These are phyloP conservation scores for Sericinus montela DNA, from an alignment of 2,888 invertebrate genomes.

Conservation along the genomic window DNA sequence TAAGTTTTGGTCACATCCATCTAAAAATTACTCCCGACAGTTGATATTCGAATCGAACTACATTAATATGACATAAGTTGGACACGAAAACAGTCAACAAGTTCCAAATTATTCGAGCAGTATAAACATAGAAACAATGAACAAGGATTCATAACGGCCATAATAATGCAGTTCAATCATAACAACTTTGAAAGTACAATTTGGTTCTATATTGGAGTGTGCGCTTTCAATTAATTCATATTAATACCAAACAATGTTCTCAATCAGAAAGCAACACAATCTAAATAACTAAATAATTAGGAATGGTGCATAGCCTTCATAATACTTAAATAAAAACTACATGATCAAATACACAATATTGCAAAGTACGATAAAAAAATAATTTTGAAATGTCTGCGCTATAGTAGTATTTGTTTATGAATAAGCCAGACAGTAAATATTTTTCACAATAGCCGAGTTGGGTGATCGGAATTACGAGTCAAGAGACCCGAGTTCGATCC, in stretches of 20 bases:
- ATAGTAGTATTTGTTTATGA: no score
- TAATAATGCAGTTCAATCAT: constrained; percentile 60
- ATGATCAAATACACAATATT: no score
- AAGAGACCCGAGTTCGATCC: no score
- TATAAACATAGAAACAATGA: constrained; percentile 34
- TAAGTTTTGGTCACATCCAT: constrained; percentile 49
- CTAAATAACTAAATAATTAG: constrained; percentile 28
- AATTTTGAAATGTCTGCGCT: no score
- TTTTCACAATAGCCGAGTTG: no score
- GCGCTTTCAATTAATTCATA: constrained; percentile 16
- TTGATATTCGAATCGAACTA: constrained; percentile 45
- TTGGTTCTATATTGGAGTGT: constrained; percentile 18
- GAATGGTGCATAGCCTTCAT: constrained; percentile 36
- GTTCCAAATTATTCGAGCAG: constrained; percentile 56
- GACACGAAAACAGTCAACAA: constrained; percentile 53
- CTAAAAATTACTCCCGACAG: constrained; percentile 40
- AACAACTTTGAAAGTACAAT: constrained; percentile 46
- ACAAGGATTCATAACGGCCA: constrained; percentile 42
- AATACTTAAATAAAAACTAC: constrained; percentile 21
- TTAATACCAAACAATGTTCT: constrained; percentile 13
- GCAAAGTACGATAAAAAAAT: no score
- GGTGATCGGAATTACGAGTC: no score
- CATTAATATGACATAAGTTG: constrained; percentile 46
- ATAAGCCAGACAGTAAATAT: no score
- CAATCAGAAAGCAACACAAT: constrained; percentile 19